Evolutionary conservation across 2,888 invertebrate genomes (phyloP), one percentile per base, ranked within the genome.

Genomic region (Pterostichus niger): DNA sequence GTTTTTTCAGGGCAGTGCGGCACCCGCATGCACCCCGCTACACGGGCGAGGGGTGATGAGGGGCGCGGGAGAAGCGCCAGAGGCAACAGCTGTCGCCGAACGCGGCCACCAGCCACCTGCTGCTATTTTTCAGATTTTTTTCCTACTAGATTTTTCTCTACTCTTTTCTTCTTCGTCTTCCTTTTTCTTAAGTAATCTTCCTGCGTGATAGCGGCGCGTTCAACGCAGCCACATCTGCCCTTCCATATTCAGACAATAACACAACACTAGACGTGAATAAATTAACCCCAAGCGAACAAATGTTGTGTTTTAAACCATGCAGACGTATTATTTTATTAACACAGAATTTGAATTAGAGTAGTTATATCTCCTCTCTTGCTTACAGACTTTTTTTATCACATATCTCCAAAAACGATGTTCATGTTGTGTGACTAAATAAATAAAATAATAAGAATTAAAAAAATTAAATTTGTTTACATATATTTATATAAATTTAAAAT

Each of bases 101-200:
- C 73, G 31, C 75, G 33, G 13, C 79, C 68, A 79, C 64, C 68
- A 79, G 68, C 79, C 79, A 79, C 79, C 79, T 79, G 79, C 79
- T 68, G 49, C 79, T 79, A 68, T 79, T 79, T 79, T 79, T 79
- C 79, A 79, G 79, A 79, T 79, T 79, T 79, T 79, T 79, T 79
- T 68, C 79, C 49, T 24, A 64, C 79, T 64, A 54, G 79, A 79
- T 79, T 79, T 79, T 64, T 79, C 49, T 68, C 68, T 31, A 56
- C 78, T 78, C 78, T 59, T 40, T 40, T 52, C 44, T 78, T 61
- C 56, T n/a, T 61, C 44, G n/a, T 11, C 2, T 59, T 79, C 44
- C 68, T 78, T 61, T 44, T 56, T 78, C 56, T 56, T 61, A 40
- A 75, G 46, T 59, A 78, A 78, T 78, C 78, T 78, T 44, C 78